These are phyloP conservation scores for Daboia siamensis DNA, from an alignment of 2,113 vertebrate genomes.

Conservation along the genomic window DNA sequence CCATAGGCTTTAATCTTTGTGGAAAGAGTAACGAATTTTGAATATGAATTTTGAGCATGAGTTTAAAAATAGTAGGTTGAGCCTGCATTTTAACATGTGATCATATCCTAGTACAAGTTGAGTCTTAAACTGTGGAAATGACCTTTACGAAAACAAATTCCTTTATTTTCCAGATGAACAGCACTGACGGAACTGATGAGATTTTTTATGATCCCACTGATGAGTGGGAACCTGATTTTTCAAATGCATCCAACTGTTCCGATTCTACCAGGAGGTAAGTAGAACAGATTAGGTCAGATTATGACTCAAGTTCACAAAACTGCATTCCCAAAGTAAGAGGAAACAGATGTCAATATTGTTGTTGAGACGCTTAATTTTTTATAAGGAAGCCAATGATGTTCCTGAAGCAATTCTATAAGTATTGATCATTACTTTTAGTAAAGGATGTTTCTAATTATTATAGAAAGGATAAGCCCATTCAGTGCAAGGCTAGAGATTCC, in stretches of 20 bases:
- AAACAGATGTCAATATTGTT: background rate
- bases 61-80: background rate
- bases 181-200: conserved; percentile 75
- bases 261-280: conserved; percentile 88
- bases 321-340: background rate
- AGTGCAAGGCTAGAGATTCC: background rate
- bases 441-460: background rate
- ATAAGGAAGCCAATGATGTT: background rate
- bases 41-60: background rate
- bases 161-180: conserved; percentile 70
- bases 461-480: background rate
- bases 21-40: background rate
- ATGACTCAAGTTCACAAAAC: background rate
- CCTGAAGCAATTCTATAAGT: background rate
- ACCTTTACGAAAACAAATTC: background rate
- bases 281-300: background rate
- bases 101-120: background rate
- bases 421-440: background rate
- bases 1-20: background rate
- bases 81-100: background rate
- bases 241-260: conserved; percentile 69
- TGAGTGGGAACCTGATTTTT: conserved; percentile 94
- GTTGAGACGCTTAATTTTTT: background rate
- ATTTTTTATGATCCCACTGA: conserved; percentile 90
- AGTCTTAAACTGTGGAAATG: background rate